phyloP scores from a whole-genome alignment of 2,113 vertebrate species.

The Hemicordylus capensis region DNA sequence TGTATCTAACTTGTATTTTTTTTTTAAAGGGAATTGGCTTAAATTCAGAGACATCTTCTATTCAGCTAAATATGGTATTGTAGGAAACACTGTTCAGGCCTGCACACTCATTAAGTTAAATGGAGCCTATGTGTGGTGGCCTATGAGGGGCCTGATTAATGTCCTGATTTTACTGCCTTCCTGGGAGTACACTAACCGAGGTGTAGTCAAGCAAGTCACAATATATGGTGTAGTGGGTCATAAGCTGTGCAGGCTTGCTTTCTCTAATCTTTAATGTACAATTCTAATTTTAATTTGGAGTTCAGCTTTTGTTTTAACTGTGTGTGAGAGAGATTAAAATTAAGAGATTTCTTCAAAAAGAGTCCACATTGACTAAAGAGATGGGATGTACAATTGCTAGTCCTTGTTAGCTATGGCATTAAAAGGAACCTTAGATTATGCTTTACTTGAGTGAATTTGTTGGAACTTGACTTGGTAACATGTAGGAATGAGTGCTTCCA shows the following conservation, averaged over 20 bases:
- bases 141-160: neutral
- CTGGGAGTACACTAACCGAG: neutral
- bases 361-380: neutral
- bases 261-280: neutral
- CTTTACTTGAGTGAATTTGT: neutral
- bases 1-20: too few relatives aligned
- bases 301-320: neutral
- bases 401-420: neutral
- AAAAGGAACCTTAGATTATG: constrained; percentile 23
- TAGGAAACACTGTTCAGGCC: neutral
- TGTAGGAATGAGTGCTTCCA: constrained; percentile 44
- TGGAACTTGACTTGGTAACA: constrained; percentile 42
- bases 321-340: too few relatives aligned
- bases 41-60: too few relatives aligned
- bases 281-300: neutral
- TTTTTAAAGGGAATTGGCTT: too few relatives aligned
- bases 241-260: neutral
- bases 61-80: too few relatives aligned
- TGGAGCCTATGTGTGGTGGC: neutral
- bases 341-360: neutral
- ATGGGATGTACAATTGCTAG: neutral
- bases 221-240: neutral
- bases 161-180: neutral
- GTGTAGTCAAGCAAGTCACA: neutral
- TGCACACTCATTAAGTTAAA: neutral